These are phyloP conservation scores for Synanthedon andrenaeformis DNA, from an alignment of 2,888 invertebrate genomes.

Conservation along the genomic window DNA sequence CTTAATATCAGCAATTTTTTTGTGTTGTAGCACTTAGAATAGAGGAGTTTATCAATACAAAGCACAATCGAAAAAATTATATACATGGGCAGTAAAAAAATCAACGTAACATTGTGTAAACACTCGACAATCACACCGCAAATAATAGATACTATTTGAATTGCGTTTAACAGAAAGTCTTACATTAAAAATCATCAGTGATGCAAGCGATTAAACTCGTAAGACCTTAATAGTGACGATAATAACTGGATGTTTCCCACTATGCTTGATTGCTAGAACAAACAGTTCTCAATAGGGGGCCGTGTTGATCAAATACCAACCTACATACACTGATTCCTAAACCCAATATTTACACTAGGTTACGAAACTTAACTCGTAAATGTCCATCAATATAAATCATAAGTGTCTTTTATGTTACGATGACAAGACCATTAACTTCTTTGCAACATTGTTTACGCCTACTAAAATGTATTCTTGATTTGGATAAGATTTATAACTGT, in stretches of 20 bases:
- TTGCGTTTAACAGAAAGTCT: no score
- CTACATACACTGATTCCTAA: not conserved
- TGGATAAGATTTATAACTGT: not conserved
- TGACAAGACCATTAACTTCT: not conserved
- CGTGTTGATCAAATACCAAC: not conserved
- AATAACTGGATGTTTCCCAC: not conserved
- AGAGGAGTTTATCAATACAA: no score
- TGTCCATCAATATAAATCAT: constrained; percentile 19
- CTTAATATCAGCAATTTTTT: no score
- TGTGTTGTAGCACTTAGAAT: no score
- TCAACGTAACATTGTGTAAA: no score
- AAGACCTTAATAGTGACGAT: not conserved
- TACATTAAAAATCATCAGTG: no score
- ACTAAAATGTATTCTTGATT: not conserved
- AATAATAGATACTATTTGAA: no score
- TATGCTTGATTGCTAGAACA: not conserved
- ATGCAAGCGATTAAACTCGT: no score
- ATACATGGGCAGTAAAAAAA: no score
- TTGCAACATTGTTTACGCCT: not conserved
- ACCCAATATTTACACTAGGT: constrained; percentile 2
- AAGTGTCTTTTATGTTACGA: constrained; percentile 10
- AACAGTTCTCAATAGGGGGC: not conserved
- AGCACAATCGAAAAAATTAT: no score
- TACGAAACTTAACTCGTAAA: constrained; percentile 18
- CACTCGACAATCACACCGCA: no score